phyloP scores from a whole-genome alignment of 2,888 invertebrate species.

The Heliconius cydno region DNA sequence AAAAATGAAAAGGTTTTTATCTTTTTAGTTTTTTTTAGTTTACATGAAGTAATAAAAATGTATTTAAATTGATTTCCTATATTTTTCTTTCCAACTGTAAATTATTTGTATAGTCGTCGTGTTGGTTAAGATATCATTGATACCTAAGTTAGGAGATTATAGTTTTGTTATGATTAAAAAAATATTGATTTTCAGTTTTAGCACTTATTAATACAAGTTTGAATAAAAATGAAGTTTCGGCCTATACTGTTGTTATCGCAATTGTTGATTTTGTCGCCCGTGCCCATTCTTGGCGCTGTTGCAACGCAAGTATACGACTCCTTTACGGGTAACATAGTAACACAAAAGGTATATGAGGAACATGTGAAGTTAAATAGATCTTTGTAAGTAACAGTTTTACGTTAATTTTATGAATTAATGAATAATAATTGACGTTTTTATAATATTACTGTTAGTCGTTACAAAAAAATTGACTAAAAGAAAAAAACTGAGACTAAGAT shows the following conservation, averaged over 20 bases:
- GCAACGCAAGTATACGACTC: slow-evolving; percentile 6
- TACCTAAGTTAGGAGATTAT: background rate
- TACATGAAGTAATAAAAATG: too few species aligned
- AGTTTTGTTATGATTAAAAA: too few species aligned
- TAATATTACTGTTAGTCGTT: too few species aligned
- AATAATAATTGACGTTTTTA: too few species aligned
- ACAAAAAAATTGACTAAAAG: too few species aligned
- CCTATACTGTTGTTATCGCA: background rate
- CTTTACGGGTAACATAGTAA: background rate
- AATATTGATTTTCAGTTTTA: background rate
- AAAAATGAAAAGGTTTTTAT: too few species aligned
- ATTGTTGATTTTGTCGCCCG: background rate
- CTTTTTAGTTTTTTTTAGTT: too few species aligned
- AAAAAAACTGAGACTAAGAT: too few species aligned
- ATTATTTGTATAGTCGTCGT: too few species aligned
- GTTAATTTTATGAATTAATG: background rate
- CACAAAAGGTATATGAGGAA: background rate
- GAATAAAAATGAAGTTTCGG: background rate
- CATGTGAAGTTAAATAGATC: background rate
- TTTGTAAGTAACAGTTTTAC: background rate
- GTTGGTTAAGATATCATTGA: background rate
- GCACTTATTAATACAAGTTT: background rate
- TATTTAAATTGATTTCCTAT: too few species aligned
- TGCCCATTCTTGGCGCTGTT: background rate
- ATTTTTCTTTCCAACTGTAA: too few species aligned